A percentile compares a stretch with the other conserved stretches of the same genome.
phyloP scores from a whole-genome alignment of 2,888 invertebrate species.

The Pollenia labialis region DNA sequence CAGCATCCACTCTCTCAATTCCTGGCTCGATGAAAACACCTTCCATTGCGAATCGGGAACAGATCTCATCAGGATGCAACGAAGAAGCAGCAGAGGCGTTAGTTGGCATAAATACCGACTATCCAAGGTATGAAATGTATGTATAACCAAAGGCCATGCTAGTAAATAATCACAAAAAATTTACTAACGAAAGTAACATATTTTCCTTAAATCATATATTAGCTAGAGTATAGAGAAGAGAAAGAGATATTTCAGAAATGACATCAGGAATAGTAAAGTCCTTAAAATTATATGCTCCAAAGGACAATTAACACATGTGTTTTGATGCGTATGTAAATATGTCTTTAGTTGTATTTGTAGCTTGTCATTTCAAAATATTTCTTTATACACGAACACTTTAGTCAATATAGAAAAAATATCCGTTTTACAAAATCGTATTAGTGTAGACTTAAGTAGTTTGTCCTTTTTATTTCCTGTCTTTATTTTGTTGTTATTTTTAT shows the following conservation, averaged over 20 bases:
- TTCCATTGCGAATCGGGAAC: constrained; percentile 86
- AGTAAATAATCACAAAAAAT: constrained; percentile 33
- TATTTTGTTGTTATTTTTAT: not conserved
- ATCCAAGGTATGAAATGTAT: constrained; percentile 87
- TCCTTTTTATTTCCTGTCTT: constrained; percentile 15
- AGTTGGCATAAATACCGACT: constrained; percentile 95
- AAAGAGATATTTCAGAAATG: constrained; percentile 22
- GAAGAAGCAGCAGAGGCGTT: constrained; percentile 96
- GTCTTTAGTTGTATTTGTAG: constrained; percentile 11
- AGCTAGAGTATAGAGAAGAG: constrained; percentile 7
- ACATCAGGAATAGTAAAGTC: not conserved
- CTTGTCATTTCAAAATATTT: constrained; percentile 14
- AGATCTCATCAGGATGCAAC: constrained; percentile 86
- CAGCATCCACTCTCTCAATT: constrained; percentile 98
- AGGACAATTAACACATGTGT: not conserved
- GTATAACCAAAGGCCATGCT: constrained; percentile 76
- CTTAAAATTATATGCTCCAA: not conserved
- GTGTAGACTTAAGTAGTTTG: constrained; percentile 50
- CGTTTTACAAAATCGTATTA: constrained; percentile 68
- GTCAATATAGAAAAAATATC: constrained; percentile 48
- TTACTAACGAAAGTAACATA: constrained; percentile 6
- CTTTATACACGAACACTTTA: constrained; percentile 1
- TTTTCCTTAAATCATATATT: not conserved
- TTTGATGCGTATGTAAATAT: constrained; percentile 1
- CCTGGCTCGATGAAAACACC: constrained; percentile 95